phyloP scores from a whole-genome alignment of 2,888 invertebrate species.

The Phragmatobia fuliginosa region DNA sequence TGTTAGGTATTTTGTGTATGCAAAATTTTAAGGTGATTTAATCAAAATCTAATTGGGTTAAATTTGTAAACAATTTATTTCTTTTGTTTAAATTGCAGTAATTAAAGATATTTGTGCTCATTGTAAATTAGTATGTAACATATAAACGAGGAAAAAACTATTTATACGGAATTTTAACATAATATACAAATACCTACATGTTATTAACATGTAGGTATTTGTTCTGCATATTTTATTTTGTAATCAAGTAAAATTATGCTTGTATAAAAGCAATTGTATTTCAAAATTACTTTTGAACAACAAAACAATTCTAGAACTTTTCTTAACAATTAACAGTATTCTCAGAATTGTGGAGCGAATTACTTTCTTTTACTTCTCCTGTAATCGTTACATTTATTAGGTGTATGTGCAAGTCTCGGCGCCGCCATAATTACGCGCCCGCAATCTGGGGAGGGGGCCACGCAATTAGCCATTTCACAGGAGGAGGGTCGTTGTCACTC shows the following conservation, averaged over 20 bases:
- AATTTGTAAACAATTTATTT: constrained; percentile 24
- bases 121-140: neutral
- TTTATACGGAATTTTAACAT: too few relatives aligned
- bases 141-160: neutral
- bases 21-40: constrained; percentile 39
- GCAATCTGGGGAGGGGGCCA: constrained; percentile 58
- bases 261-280: neutral
- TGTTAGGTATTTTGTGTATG: constrained; percentile 43
- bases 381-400: constrained; percentile 55
- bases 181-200: too few relatives aligned
- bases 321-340: constrained; percentile 18
- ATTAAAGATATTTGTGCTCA: neutral
- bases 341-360: constrained; percentile 27
- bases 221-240: too few relatives aligned
- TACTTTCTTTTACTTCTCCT: constrained; percentile 31
- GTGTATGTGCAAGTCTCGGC: constrained; percentile 39
- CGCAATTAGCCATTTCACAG: constrained; percentile 62
- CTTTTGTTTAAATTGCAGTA: neutral
- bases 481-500: constrained; percentile 58
- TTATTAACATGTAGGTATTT: too few relatives aligned
- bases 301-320: constrained; percentile 17
- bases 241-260: too few relatives aligned
- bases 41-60: constrained; percentile 35
- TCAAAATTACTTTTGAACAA: constrained; percentile 9
- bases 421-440: constrained; percentile 60